phyloP scores from a whole-genome alignment of 1,140 invertebrate species.

The Eurytemora carolleeae region DNA sequence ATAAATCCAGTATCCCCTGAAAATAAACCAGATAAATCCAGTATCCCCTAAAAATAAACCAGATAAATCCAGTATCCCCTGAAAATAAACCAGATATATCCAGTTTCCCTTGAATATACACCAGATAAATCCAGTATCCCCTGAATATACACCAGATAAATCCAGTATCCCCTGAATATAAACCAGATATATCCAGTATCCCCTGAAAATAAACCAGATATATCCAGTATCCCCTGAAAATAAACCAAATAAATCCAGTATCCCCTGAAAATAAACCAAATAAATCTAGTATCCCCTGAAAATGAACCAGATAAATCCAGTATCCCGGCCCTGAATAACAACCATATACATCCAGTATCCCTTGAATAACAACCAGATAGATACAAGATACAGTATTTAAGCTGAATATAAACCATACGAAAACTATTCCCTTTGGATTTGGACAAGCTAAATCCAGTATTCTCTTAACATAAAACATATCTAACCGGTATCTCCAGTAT shows the following conservation, averaged over 20 bases:
- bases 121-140: neutral
- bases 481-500: neutral
- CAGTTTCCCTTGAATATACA: neutral
- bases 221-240: constrained; percentile 2
- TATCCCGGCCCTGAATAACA: neutral
- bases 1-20: neutral
- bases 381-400: neutral
- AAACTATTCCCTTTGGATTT: neutral
- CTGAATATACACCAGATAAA: neutral
- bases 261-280: neutral
- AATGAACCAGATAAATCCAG: neutral
- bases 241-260: neutral
- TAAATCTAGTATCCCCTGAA: neutral
- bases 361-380: neutral
- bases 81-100: neutral
- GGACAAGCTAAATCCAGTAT: neutral
- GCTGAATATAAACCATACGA: neutral
- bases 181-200: neutral
- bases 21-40: neutral
- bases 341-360: neutral
- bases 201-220: neutral
- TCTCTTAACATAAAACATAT: neutral
- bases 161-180: neutral
- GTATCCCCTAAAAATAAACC: constrained; percentile 5
- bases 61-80: neutral